Percentiles rank a stretch among this genome's conserved stretches.
Conservation (phyloP, 2,113 vertebrate genomes). For the Gallinago paraguaiae region DNA sequence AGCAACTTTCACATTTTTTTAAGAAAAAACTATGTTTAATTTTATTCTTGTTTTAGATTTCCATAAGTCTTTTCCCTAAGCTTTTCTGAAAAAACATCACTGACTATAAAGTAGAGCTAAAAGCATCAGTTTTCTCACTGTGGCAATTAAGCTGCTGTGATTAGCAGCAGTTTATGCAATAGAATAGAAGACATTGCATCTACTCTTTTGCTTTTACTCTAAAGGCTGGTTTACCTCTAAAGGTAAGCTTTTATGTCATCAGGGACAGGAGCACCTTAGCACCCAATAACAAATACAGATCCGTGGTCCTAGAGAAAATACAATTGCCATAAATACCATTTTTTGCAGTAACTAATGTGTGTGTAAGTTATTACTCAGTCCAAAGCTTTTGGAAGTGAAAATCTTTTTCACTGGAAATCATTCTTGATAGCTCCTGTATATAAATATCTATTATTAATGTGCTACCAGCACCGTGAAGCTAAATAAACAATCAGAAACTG, state of each 20-base stretch:
- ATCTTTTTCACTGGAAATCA: not conserved
- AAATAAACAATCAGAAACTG: not conserved
- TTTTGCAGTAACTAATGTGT: not conserved
- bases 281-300: not conserved
- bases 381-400: not conserved
- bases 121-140: conserved; percentile 14
- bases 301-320: not conserved
- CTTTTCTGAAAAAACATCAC: not conserved
- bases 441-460: not conserved
- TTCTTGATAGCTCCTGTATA: not conserved
- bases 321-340: not conserved
- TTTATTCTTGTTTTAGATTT: not conserved
- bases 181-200: not conserved
- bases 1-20: not conserved
- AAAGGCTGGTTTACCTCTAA: not conserved
- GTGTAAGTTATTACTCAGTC: not conserved
- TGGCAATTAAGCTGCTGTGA: conserved; percentile 21
- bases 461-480: not conserved
- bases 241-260: not conserved
- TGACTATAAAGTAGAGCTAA: not conserved
- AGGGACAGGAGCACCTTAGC: not conserved
- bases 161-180: conserved; percentile 1
- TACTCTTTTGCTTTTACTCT: not conserved
- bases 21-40: not conserved
- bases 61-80: not conserved